Base-by-base conservation (phyloP, 2,888 invertebrate species). In the Panopea generosa region DNA sequence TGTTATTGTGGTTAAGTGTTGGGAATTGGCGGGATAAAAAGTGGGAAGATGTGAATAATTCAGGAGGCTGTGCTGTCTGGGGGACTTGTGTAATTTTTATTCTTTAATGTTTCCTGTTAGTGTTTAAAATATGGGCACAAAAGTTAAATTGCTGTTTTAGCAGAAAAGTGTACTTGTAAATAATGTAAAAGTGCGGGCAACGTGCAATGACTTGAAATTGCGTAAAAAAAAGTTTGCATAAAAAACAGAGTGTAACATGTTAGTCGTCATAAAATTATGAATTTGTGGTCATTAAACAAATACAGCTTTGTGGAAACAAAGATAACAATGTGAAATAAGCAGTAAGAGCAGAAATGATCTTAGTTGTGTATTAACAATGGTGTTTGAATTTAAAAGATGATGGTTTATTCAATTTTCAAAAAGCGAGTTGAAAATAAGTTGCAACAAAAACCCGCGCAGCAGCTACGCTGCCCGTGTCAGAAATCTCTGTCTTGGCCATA, bases 401-500 rank as follows among this genome's bases (percentile, higher is more conserved):
- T 72, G 72, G 62, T 68, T 2, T 77, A 55, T 33, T 61, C 65
- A 16, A 50, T 77, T 2, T 45, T 66, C 20, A 47, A 53, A 22
- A 57, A 77, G 1, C 43, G 33, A 4, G 11, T 33, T 29, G 33
- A 27, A 56, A 7, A 20, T 26, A 29, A 43, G 22, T 24, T 33
- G 20, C 18, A 24, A 29, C 2, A 20, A 59, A 59, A 18, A n/a
- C 26, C 27, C 38, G 26, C 20, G 20, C 26, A 33, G 45, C 38
- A 33, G 27, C 20, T 45, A 6, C 40, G 65, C 7, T 72, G 70
- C 38, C 14, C 49, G 18, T 76, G 76, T 59, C 43, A 53, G 18
- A 29, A 53, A 18, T 22, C n/a, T 45, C 43, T 33, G 7, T 61
- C 22, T 2, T 84, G 83, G 84, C 82, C 84, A 7, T 73, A 68